These are phyloP conservation scores for Sisor rabdophorus DNA, from an alignment of 2,113 vertebrate species.

Conservation along the genomic window DNA sequence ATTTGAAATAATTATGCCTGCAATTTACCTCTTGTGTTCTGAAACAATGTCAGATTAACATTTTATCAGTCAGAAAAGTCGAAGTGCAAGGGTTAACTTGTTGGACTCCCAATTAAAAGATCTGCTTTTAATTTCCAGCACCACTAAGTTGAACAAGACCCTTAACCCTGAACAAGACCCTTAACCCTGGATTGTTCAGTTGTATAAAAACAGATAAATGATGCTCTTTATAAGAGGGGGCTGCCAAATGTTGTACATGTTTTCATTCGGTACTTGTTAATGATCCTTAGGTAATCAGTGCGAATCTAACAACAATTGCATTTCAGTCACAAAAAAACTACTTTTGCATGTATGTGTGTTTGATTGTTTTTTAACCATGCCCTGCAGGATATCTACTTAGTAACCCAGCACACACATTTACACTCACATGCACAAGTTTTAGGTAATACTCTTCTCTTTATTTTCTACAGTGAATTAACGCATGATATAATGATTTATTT, in stretches of 20 bases:
- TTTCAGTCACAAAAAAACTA: not conserved
- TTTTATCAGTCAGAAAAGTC: not conserved
- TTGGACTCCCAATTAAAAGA: too few species aligned
- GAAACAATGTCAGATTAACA: not conserved
- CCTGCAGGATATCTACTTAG: not conserved
- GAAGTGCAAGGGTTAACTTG: too few species aligned
- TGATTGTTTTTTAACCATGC: not conserved
- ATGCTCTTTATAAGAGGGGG: too few species aligned
- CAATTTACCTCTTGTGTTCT: not conserved
- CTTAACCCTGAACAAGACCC: too few species aligned
- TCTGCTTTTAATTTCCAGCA: not conserved
- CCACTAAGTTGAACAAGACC: too few species aligned
- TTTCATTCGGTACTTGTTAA: not conserved
- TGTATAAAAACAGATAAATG: not conserved
- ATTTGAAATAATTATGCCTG: not conserved
- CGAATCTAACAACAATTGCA: not conserved
- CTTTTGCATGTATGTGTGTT: not conserved
- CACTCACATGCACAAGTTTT: not conserved
- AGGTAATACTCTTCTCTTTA: not conserved
- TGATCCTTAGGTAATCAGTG: not conserved
- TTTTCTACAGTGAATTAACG: slow-evolving; percentile 8
- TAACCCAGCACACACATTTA: not conserved
- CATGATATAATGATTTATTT: not conserved
- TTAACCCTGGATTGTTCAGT: not conserved
- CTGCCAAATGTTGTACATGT: not conserved